Percentiles rank a stretch among this genome's conserved stretches.
Conservation (phyloP, 2,797 vertebrate species). For the Tenualosa ilisha region DNA sequence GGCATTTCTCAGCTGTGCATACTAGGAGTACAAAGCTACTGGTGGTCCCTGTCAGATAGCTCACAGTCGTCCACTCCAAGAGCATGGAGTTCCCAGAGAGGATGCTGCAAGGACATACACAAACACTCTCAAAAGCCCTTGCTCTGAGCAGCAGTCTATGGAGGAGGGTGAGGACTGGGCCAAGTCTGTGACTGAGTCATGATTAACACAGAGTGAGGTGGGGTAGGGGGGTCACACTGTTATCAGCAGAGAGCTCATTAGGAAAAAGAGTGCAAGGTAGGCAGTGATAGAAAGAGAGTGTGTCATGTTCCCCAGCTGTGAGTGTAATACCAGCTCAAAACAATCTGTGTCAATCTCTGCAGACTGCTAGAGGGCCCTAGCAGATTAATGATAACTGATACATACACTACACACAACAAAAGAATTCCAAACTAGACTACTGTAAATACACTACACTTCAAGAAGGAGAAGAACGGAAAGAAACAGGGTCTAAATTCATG, state of each 20-base stretch:
- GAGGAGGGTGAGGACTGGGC: neutral
- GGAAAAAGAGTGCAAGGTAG: neutral
- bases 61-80: neutral
- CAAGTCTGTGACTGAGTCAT: neutral
- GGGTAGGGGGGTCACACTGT: neutral
- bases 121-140: neutral
- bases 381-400: neutral
- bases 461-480: neutral
- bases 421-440: neutral
- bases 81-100: neutral
- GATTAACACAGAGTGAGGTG: neutral
- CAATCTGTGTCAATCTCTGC: neutral
- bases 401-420: neutral
- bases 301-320: neutral
- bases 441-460: neutral
- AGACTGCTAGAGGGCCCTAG: neutral
- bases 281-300: neutral
- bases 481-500: neutral
- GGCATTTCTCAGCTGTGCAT: neutral
- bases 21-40: neutral
- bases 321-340: neutral
- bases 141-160: neutral
- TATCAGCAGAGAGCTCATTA: neutral
- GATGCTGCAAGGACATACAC: constrained; percentile 2
- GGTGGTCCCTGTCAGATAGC: neutral